These are phyloP conservation scores for Tiliacea citrago DNA, from an alignment of 2,888 invertebrate genomes.

Conservation along the genomic window DNA sequence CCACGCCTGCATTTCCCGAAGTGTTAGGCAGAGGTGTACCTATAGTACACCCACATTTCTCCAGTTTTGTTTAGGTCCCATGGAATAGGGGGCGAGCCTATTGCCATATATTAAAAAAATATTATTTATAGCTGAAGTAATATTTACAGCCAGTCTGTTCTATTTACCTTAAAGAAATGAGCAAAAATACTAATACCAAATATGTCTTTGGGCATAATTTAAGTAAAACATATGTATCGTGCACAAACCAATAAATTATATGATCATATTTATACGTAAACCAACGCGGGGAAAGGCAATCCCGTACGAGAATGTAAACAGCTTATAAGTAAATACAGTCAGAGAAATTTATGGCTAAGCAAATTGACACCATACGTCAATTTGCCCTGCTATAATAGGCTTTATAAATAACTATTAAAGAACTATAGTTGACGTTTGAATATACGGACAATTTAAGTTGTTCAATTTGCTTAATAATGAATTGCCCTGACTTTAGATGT, in stretches of 20 bases:
- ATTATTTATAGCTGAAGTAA: background rate
- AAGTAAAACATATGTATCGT: constrained; percentile 26
- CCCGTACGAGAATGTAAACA: constrained; percentile 51
- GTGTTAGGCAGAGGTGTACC: background rate
- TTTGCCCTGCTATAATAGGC: background rate
- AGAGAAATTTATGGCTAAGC: background rate
- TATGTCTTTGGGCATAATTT: constrained; percentile 6
- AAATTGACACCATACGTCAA: background rate
- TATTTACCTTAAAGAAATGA: constrained; percentile 6
- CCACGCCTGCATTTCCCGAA: background rate
- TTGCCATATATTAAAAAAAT: background rate
- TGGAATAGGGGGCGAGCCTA: background rate
- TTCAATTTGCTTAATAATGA: background rate
- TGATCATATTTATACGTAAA: constrained; percentile 19
- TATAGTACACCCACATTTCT: background rate
- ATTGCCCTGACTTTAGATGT: constrained; percentile 7
- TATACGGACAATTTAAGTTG: background rate
- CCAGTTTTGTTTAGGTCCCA: background rate
- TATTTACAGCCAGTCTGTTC: constrained; percentile 2
- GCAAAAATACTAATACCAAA: constrained; percentile 32
- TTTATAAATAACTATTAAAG: background rate
- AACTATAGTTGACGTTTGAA: background rate
- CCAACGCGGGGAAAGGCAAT: constrained; percentile 31
- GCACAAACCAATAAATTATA: constrained; percentile 41
- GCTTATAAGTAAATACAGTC: constrained; percentile 29